Base-by-base conservation (phyloP, 2,113 vertebrate species). In the Dermatemys mawii region DNA sequence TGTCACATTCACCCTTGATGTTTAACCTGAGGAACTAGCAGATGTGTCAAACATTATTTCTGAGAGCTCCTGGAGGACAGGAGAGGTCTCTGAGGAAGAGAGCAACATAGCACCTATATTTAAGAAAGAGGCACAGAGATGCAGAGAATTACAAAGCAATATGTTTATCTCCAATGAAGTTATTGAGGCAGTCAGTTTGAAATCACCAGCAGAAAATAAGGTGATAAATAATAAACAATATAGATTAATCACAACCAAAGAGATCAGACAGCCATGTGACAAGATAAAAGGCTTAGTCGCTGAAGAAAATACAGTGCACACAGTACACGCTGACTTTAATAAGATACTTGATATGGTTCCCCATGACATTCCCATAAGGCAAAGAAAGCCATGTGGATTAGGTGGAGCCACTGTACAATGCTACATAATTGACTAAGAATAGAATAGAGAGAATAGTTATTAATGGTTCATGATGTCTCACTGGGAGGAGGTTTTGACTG, bases 391-490 rank as follows among this genome's bases (percentile, higher is more conserved):
- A 92, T 93, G 82, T 63, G 84, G 95, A 80, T 93, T 93, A 96
- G 83, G 81, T 73, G 84, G 88, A 85, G 73, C 80, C 96, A 73
- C 93, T 11, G 5, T 96, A 93, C 93, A 84, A 90, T 93, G 93
- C 91, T 27, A 44, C 93, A 97, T 91, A 97, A 97, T 95, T 94
- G 91, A 32, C 93, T 86, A 96, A 92, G 91, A 96, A 95, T 96
- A 96, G 96, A 89, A 35, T 41, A 95, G 91, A 96, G 95, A 94
- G 91, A 91, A 92, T 82, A 86, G 79, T 95, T 97, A 96, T 97
- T 97, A 96, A 95, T 92, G 92, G 93, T n/a, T 94, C 63, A 89
- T 96, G 93, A 96, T 94, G 90, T 97, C 94, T 96, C 90, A 87
- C 90, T 88, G 95, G 87, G 88, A 96, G 97, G 95, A 46, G 83